Evolutionary conservation across 2,888 invertebrate genomes (phyloP).

Genomic region (Morpho achilles): DNA sequence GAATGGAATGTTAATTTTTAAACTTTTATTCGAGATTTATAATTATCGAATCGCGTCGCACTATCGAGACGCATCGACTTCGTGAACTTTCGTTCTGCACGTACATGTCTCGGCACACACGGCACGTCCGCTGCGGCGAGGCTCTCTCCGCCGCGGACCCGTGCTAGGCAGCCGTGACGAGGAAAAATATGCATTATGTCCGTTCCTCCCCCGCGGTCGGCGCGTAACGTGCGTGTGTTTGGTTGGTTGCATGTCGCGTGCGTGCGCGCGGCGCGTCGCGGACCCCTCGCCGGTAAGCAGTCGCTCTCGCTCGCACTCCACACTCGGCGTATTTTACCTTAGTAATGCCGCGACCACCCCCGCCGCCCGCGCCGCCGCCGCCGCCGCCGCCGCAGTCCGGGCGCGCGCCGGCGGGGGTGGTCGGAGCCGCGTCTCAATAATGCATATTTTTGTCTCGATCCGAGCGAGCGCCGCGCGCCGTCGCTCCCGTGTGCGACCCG

Average conservation of each 20-base stretch:
- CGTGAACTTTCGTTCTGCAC: neutral
- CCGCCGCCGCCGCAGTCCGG: no score
- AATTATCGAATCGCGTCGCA: no score
- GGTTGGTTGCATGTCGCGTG: slow-evolving; percentile 67
- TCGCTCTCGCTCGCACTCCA: slow-evolving; percentile 35
- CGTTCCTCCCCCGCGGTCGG: slow-evolving; percentile 28
- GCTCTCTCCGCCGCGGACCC: neutral
- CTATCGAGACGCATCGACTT: neutral
- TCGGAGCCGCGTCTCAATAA: slow-evolving; percentile 45
- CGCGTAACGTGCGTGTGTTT: slow-evolving; percentile 39
- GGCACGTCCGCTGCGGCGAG: neutral
- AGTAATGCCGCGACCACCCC: slow-evolving; percentile 59
- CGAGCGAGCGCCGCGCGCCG: slow-evolving; percentile 38
- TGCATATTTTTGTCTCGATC: slow-evolving; percentile 71
- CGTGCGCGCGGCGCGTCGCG: slow-evolving; percentile 41
- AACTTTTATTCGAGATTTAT: no score
- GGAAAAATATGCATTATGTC: slow-evolving; percentile 72
- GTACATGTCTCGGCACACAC: neutral
- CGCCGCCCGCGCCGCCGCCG: slow-evolving; percentile 23
- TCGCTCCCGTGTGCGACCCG: slow-evolving; percentile 28
- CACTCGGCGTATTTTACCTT: slow-evolving; percentile 66
- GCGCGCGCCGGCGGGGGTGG: slow-evolving; percentile 20
- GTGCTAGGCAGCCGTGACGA: slow-evolving; percentile 27
- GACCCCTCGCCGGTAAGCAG: slow-evolving; percentile 56
- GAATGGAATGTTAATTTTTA: no score